Conservation (phyloP, 1,140 invertebrate genomes). For the Drosophila kohkoa region DNA sequence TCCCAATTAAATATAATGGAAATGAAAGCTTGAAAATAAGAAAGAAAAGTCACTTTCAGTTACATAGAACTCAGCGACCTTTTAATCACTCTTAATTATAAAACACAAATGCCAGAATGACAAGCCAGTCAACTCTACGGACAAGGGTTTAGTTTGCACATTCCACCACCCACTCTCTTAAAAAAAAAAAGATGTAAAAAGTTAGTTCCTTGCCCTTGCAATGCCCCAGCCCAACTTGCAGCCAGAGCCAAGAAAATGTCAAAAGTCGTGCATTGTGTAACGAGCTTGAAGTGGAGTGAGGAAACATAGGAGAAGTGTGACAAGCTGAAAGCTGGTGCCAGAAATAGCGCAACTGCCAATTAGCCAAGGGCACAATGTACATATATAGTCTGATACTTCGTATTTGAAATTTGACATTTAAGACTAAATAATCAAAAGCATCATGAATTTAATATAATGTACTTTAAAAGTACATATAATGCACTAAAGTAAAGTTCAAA, state of each 20-base stretch:
- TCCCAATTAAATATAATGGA: not conserved
- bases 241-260: slow-evolving; percentile 47
- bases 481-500: no score
- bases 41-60: slow-evolving; percentile 20
- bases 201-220: not conserved
- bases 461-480: no score
- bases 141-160: not conserved
- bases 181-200: not conserved
- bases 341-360: slow-evolving; percentile 1
- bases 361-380: slow-evolving; percentile 8
- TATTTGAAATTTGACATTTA: not conserved
- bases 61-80: slow-evolving; percentile 32
- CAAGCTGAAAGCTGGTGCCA: slow-evolving; percentile 1
- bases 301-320: slow-evolving; percentile 2
- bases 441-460: no score
- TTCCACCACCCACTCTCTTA: not conserved
- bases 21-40: not conserved
- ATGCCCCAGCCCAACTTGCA: slow-evolving; percentile 14
- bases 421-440: no score
- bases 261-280: slow-evolving; percentile 57
- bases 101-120: slow-evolving; percentile 57
- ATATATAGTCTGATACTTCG: not conserved
- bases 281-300: slow-evolving; percentile 5
- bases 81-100: slow-evolving; percentile 63
- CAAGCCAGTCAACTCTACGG: slow-evolving; percentile 18